Evolutionary conservation across 2,797 vertebrate genomes (phyloP).

Genomic region (Distichodus sexfasciatus): DNA sequence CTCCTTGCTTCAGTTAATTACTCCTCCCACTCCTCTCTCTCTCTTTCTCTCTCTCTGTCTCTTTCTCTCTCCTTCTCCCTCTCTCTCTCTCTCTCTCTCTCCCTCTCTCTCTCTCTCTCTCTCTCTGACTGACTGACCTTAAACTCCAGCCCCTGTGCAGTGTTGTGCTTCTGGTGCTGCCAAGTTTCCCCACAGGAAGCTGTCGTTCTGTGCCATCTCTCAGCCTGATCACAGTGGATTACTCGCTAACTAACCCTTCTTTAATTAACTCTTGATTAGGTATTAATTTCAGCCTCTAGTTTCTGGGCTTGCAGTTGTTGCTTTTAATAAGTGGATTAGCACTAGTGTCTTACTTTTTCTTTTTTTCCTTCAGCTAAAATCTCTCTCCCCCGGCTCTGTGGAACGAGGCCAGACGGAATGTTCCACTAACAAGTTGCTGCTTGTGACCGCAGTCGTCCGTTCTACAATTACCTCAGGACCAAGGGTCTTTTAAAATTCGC

Average conservation of each 20-base stretch:
- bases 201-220: conserved; percentile 56
- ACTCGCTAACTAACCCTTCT: conserved; percentile 66
- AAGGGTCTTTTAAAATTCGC: too few relatives aligned
- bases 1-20: too few relatives aligned
- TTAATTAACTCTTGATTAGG: conserved; percentile 73
- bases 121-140: conserved; percentile 23
- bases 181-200: conserved; percentile 56
- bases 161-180: conserved; percentile 2
- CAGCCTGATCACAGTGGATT: conserved; percentile 64
- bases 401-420: conserved; percentile 34
- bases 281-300: conserved; percentile 71
- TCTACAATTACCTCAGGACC: conserved; percentile 27
- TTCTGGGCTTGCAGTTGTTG: conserved; percentile 68
- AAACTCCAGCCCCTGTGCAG: conserved; percentile 37
- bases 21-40: background rate
- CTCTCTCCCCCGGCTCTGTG: conserved; percentile 30
- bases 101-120: conserved; percentile 21
- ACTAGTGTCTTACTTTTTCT: conserved; percentile 55
- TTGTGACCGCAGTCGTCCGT: conserved; percentile 58
- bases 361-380: conserved; percentile 44
- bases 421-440: conserved; percentile 61
- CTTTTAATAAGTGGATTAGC: conserved; percentile 76
- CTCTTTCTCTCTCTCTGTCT: background rate
- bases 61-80: background rate
- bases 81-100: conserved; percentile 10